phyloP scores from a whole-genome alignment of 2,888 invertebrate genomes.

The Lithophane socia region DNA sequence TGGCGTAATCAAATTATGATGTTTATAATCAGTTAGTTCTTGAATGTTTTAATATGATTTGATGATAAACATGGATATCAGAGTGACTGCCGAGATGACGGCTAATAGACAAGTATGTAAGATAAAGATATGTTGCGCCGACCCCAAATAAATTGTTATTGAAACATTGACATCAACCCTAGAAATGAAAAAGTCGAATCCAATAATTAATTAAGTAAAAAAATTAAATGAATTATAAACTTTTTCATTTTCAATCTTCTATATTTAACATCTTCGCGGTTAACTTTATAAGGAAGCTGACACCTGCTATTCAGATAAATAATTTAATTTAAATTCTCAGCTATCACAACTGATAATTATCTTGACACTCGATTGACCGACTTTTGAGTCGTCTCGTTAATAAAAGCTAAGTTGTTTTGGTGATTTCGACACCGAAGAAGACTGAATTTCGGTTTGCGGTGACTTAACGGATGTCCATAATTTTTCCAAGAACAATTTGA shows the following conservation, averaged over 20 bases:
- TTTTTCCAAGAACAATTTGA: background rate
- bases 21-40: background rate
- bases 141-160: no score
- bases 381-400: conserved; percentile 14
- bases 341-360: conserved; percentile 29
- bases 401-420: conserved; percentile 42
- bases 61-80: background rate
- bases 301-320: conserved; percentile 37
- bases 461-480: conserved; percentile 17
- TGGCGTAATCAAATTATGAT: background rate
- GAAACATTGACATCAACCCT: background rate
- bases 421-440: conserved; percentile 19
- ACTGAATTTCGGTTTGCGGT: conserved; percentile 31
- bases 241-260: conserved; percentile 28
- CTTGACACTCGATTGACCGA: conserved; percentile 21
- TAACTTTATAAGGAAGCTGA: conserved; percentile 22
- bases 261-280: conserved; percentile 6
- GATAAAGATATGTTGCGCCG: no score
- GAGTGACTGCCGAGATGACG: no score
- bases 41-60: background rate
- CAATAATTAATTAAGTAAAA: conserved; percentile 11
- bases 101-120: no score
- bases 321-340: conserved; percentile 40
- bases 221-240: conserved; percentile 32
- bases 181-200: background rate